Evolutionary conservation across 2,888 invertebrate species (phyloP).

Genomic region (Netelia inedita): DNA sequence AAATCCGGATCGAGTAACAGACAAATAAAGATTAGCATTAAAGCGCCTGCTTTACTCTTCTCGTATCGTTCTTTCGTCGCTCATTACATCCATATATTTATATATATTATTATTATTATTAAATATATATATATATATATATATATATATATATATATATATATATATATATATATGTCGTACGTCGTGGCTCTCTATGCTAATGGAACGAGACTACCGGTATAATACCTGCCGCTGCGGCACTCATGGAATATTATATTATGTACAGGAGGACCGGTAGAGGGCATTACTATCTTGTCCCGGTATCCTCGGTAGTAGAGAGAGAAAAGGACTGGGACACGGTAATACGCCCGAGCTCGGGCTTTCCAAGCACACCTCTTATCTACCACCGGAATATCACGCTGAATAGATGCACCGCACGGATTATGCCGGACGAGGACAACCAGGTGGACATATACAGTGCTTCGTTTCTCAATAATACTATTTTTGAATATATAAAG

Average conservation of each 20-base stretch:
- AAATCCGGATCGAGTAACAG: constrained; percentile 69
- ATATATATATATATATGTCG: neutral
- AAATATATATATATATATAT: neutral
- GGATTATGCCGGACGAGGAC: constrained; percentile 37
- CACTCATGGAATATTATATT: constrained; percentile 64
- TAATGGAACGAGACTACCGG: constrained; percentile 68
- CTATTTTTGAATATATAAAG: neutral
- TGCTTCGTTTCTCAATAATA: neutral
- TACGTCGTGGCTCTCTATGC: constrained; percentile 61
- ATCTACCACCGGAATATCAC: constrained; percentile 22
- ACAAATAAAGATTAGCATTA: constrained; percentile 68
- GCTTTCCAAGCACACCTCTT: neutral
- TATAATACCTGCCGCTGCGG: constrained; percentile 47
- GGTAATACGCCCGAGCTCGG: neutral
- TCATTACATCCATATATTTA: neutral
- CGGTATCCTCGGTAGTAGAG: neutral
- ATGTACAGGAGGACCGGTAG: constrained; percentile 23
- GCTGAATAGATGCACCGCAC: constrained; percentile 48
- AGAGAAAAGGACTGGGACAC: constrained; percentile 1
- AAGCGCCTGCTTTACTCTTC: constrained; percentile 53
- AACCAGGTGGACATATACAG: neutral
- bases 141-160: neutral
- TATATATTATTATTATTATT: no score
- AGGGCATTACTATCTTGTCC: neutral
- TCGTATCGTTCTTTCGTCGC: constrained; percentile 14